Evolutionary conservation across 2,797 vertebrate genomes (phyloP).

Genomic region (Aphelocoma californica): DNA sequence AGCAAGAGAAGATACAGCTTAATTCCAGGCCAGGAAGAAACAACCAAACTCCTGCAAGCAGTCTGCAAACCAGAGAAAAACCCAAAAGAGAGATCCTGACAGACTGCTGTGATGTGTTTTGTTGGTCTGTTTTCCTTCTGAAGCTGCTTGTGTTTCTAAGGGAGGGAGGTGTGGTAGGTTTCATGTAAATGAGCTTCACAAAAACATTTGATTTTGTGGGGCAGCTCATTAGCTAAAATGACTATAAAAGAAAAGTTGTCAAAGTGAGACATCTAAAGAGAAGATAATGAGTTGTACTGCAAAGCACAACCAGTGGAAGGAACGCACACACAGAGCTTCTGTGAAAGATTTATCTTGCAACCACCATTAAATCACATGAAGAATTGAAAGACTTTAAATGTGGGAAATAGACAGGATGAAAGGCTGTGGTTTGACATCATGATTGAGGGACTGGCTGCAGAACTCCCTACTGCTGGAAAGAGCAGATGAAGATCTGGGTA

Average conservation of each 20-base stretch:
- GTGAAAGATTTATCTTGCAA: background rate
- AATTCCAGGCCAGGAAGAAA: background rate
- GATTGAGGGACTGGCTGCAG: background rate
- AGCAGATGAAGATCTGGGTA: background rate
- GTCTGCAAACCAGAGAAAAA: background rate
- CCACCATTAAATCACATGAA: background rate
- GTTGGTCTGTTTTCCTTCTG: slow-evolving; percentile 17
- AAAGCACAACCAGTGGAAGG: background rate
- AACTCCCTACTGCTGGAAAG: background rate
- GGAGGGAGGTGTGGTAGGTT: slow-evolving; percentile 12
- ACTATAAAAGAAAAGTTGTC: slow-evolving; percentile 37
- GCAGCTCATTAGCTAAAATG: slow-evolving; percentile 39
- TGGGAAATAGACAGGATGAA: background rate
- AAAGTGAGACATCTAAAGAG: slow-evolving; percentile 57
- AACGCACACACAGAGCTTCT: background rate
- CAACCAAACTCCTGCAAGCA: background rate
- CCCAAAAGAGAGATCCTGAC: background rate
- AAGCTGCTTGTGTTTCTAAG: background rate
- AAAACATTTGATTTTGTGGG: slow-evolving; percentile 17
- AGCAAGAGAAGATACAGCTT: background rate
- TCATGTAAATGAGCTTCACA: slow-evolving; percentile 10
- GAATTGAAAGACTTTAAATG: background rate
- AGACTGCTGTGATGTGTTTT: slow-evolving; percentile 16
- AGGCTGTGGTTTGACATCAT: background rate
- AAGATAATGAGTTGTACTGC: slow-evolving; percentile 32